A percentile compares a stretch with the other conserved stretches of the same genome.
These are phyloP conservation scores for Machimus rusticus DNA, from an alignment of 2,888 invertebrate species.

Conservation along the genomic window DNA sequence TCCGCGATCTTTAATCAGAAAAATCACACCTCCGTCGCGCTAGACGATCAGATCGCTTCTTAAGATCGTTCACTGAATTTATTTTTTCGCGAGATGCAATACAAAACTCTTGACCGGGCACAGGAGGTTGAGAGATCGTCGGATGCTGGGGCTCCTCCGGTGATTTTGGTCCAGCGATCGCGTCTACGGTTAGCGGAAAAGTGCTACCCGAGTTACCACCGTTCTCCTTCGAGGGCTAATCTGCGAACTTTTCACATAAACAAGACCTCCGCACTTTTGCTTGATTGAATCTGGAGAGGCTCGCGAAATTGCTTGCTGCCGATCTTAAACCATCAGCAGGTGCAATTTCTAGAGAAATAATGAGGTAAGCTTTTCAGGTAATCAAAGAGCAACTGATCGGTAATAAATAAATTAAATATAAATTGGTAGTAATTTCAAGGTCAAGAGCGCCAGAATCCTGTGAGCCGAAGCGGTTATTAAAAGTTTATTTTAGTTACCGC, in stretches of 20 bases:
- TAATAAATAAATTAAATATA: neutral
- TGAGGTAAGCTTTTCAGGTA: neutral
- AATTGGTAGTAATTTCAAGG: neutral
- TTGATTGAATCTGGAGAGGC: neutral
- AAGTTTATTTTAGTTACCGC: neutral
- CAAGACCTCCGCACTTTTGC: neutral
- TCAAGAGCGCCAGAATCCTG: neutral
- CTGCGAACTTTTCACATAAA: neutral
- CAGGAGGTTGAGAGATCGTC: neutral
- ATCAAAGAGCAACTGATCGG: neutral
- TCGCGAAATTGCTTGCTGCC: neutral
- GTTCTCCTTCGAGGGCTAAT: neutral
- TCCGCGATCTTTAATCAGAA: neutral
- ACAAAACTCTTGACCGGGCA: neutral
- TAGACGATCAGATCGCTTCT: neutral
- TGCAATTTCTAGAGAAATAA: neutral
- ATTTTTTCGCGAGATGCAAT: neutral
- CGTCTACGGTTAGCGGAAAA: neutral
- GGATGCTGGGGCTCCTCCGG: neutral
- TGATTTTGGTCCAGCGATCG: neutral
- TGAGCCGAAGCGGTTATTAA: neutral
- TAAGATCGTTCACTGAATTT: neutral
- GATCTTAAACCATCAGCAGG: neutral
- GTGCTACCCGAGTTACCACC: neutral
- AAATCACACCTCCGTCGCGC: neutral